A percentile compares a stretch with the other conserved stretches of the same genome.
Conservation (phyloP, 2,113 vertebrate genomes). For the Sander vitreus region DNA sequence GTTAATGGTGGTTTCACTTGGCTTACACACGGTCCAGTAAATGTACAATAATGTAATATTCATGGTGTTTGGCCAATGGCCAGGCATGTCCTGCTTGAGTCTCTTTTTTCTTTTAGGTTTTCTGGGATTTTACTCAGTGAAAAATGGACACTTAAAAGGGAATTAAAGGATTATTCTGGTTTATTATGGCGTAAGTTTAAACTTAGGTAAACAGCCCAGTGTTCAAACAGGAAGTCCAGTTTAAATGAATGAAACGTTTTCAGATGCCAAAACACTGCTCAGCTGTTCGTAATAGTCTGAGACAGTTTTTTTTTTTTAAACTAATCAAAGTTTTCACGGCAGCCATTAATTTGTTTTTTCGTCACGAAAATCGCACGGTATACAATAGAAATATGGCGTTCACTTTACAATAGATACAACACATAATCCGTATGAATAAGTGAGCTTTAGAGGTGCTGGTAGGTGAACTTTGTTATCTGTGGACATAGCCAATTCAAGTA, state of each 20-base stretch:
- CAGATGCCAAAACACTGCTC: no score
- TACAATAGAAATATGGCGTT: not conserved
- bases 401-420: not conserved
- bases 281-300: not conserved
- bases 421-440: not conserved
- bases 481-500: not conserved
- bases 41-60: not conserved
- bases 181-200: not conserved
- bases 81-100: not conserved
- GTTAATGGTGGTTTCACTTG: not conserved
- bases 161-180: not conserved
- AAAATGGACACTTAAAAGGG: no score
- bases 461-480: not conserved
- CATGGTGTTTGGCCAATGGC: not conserved
- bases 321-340: no score
- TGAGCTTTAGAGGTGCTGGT: not conserved
- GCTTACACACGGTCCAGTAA: not conserved
- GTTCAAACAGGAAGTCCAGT: not conserved
- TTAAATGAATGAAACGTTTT: no score
- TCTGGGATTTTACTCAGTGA: not conserved
- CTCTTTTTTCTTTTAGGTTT: not conserved
- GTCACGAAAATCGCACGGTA: not conserved
- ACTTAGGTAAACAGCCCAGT: not conserved
- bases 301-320: not conserved
- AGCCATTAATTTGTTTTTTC: not conserved